Base-by-base conservation (phyloP, 2,113 vertebrate species). In the Amblyopsis rosae region DNA sequence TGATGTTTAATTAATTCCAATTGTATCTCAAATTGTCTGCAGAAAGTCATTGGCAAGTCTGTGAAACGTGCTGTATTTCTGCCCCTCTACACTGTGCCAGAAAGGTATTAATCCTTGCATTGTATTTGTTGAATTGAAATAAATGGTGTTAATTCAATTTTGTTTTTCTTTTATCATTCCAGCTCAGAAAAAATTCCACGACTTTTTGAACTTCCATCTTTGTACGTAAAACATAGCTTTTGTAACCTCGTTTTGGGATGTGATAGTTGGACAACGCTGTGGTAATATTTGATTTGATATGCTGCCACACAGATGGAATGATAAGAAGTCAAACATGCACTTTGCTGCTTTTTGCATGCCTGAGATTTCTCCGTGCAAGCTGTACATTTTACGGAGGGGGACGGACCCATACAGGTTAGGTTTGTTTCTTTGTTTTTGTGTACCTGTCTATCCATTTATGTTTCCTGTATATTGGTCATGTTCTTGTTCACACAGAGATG, bases 291-390 rank as follows among this genome's bases (percentile, higher is more conserved):
- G 1, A 62, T 50, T 17, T 65, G 65, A 45, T 56, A 70, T 80
- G 73, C 33, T 62, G 53, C 53, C 12, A 62, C 80, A 33, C 86
- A 98, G 98, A 81, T 99, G 97, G 96, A 98, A 98, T 54, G 94
- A 98, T 86, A 98, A 94, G 89, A 94, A 94, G 56, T 91, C 93
- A 69, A 94, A 92, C 86, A 91, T 97, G 82, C 97, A 96, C 86
- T 95, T 96, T 59, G 90, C 96, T 70, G 91, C 98, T 63, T 99
- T 99, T 92, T 95, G 94, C 63, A 94, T 98, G 90, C 91, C 94
- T 62, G 94, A 95, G 78, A 88, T 94, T 69, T 95, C 94, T 0
- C 57, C 94, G 60, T 92, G 90, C 59, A 98, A 94, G 86, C 93
- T 98, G 69, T 92, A 94, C 81, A 89, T 98, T 16, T 83, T 99